phyloP scores from a whole-genome alignment of 2,797 vertebrate species.

The Intellagama lesueurii region DNA sequence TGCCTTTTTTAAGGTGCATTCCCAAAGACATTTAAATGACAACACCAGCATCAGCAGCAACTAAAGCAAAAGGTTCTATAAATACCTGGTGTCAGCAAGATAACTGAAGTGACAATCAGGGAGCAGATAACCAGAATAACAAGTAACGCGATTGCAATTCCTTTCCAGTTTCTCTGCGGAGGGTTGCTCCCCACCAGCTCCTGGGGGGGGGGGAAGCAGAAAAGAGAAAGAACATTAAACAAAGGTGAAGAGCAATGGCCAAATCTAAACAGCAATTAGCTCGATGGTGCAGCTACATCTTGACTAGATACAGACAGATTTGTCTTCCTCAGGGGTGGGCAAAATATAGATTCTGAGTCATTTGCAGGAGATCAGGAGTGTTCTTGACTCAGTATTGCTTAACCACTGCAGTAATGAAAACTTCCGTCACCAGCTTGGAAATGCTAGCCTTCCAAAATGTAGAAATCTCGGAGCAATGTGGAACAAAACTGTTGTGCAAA shows the following conservation, averaged over 20 bases:
- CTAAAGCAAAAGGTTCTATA: constrained; percentile 54
- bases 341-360: background rate
- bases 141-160: constrained; percentile 96
- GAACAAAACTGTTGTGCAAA: too few relatives aligned
- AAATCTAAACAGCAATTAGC: constrained; percentile 3
- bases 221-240: constrained; percentile 53
- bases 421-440: background rate
- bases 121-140: constrained; percentile 98
- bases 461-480: background rate
- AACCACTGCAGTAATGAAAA: background rate
- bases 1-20: constrained; percentile 34
- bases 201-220: constrained; percentile 73
- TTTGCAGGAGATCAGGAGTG: background rate
- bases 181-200: constrained; percentile 96
- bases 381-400: background rate
- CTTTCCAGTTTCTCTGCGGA: constrained; percentile 98
- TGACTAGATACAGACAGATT: background rate
- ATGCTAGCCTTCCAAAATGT: background rate
- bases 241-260: constrained; percentile 37
- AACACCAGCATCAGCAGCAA: background rate
- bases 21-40: constrained; percentile 42
- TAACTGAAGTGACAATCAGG: constrained; percentile 96
- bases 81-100: constrained; percentile 95
- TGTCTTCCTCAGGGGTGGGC: background rate
- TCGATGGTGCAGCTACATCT: background rate